Base-by-base conservation (phyloP, 2,113 vertebrate genomes). In the Chaetorhynchus papuensis region DNA sequence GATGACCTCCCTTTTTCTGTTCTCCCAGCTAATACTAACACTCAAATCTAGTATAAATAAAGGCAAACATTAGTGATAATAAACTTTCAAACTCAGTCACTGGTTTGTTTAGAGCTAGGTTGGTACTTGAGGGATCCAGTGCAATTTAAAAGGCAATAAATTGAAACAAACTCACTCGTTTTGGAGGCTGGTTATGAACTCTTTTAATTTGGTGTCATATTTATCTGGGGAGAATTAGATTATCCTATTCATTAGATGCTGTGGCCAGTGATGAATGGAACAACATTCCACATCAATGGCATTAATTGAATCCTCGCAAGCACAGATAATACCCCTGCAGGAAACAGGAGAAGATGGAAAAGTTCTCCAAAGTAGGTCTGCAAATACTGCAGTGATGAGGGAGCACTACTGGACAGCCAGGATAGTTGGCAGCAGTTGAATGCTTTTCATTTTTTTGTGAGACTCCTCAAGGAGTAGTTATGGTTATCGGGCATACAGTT, bases 181-280 rank as follows among this genome's bases (percentile, higher is more conserved):
- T 95, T 95, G 90, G 79, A 94, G 90, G 86, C 95, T 95, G 96
- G 59, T 95, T 89, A 89, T 96, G 96, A 92, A 92, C 72, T 74
- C 96, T 96, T 96, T 97, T 96, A 96, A 97, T 97, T 97, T 96
- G 92, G 90, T 97, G 93, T 96, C 83, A 75, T 96, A 94, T 96
- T 96, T 94, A 96, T 97, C 89, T 92, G 86, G 49, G 74, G 41
- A 92, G 83, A 96, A 97, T 96, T 93, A 93, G 89, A 97, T 97
- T 94, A 94, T 90, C 86, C 90, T 92, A 93, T 96, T 96, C 92
- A 96, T 97, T 97, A 95, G 89, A 76, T 96, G 86, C 96, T 95
- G 90, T 83, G 85, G 60, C 92, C 56, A 5, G 76, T 95, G 92
- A 96, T 96, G 92, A 96, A 96, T 96, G 95, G 93, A 93, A 75